Evolutionary conservation across 2,888 invertebrate genomes (phyloP).

Genomic region (Zonitis immaculata): DNA sequence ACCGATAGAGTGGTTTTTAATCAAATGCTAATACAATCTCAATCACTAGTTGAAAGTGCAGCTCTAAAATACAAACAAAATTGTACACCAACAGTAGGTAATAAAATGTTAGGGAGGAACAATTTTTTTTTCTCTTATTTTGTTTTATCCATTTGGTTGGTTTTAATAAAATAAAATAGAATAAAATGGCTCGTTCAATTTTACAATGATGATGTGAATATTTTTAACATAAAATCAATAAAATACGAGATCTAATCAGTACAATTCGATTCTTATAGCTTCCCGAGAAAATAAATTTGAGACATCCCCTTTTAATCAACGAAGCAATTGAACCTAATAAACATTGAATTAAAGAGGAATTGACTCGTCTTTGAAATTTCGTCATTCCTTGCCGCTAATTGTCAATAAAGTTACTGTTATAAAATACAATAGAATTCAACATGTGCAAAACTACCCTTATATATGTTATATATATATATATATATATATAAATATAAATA

Average conservation of each 20-base stretch:
- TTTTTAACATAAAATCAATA: slow-evolving; percentile 17
- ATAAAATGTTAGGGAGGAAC: slow-evolving; percentile 2
- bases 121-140: background rate
- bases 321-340: slow-evolving; percentile 39
- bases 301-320: slow-evolving; percentile 39
- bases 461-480: background rate
- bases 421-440: slow-evolving; percentile 15
- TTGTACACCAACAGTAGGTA: background rate
- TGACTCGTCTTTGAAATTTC: slow-evolving; percentile 34
- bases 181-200: background rate
- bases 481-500: too few species aligned
- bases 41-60: slow-evolving; percentile 2
- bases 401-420: slow-evolving; percentile 32
- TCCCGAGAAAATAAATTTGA: slow-evolving; percentile 32
- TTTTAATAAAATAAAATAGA: background rate
- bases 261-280: slow-evolving; percentile 20
- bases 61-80: slow-evolving; percentile 4
- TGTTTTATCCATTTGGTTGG: background rate
- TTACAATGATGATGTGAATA: slow-evolving; percentile 10
- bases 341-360: slow-evolving; percentile 39
- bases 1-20: slow-evolving; percentile 13
- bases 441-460: background rate
- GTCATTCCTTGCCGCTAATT: slow-evolving; percentile 34
- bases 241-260: slow-evolving; percentile 16
- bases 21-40: slow-evolving; percentile 17